A percentile compares a stretch with the other conserved stretches of the same genome.
Conservation (phyloP, 2,113 vertebrate genomes). For the Clupea harengus region DNA sequence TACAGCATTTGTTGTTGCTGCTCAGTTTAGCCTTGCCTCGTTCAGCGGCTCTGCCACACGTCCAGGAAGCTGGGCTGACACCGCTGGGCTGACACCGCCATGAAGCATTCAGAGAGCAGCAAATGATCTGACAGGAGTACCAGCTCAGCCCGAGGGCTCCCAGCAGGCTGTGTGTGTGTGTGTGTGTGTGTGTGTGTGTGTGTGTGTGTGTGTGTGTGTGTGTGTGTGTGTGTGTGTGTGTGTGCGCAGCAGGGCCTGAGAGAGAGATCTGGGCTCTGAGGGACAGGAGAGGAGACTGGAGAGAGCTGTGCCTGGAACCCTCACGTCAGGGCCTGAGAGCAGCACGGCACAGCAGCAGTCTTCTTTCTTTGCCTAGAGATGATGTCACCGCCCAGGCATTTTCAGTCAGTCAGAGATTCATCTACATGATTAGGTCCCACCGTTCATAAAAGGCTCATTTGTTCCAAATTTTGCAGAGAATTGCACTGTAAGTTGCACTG, state of each 20-base stretch:
- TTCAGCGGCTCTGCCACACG: not conserved
- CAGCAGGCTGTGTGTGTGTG: no score
- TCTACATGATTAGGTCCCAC: not conserved
- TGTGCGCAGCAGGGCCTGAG: no score
- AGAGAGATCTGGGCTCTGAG: not conserved
- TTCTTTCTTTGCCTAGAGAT: not conserved
- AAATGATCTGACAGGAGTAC: not conserved
- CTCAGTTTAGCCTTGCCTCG: no score
- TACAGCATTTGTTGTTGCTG: not conserved
- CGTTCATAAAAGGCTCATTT: not conserved
- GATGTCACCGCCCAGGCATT: conserved; percentile 3
- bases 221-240: no score
- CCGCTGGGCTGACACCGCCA: not conserved
- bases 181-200: no score
- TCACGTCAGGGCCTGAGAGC: not conserved
- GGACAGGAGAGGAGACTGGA: not conserved
- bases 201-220: no score
- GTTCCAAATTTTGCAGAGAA: not conserved
- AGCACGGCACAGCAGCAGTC: not conserved
- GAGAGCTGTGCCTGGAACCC: not conserved
- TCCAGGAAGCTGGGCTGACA: not conserved
- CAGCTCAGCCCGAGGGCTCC: not conserved
- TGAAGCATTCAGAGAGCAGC: not conserved
- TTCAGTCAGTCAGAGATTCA: not conserved
- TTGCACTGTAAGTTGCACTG: not conserved